Base-by-base conservation (phyloP, 1,140 invertebrate species). In the Drosophila ironensis region DNA sequence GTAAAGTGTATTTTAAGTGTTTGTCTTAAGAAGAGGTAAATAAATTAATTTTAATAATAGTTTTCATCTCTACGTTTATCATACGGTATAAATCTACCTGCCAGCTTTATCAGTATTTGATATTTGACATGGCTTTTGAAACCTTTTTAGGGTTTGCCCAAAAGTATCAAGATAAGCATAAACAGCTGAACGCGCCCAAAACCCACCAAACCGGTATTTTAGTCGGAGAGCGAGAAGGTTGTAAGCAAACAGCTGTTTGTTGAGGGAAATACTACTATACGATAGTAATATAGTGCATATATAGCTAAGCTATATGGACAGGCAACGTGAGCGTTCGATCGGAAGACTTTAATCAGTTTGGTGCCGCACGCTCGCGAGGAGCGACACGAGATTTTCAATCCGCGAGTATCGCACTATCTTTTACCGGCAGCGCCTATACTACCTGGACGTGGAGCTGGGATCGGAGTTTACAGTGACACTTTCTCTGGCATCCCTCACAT, bases 401-500 rank as follows among this genome's bases (percentile, higher is more conserved):
- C 38, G 19, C 25, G 24, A 24, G 27, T 27, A 8, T 11, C 51
- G 20, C 16, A 25, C 22, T 35, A 37, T 6, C 33, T 54, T 37
- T 25, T 25, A 22, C 46, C 53, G 30, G 20, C 30, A n/a, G n/a
- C n/a, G n/a, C n/a, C n/a, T n/a, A n/a, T n/a, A n/a, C n/a, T 24
- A 19, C 44, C 44, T 47, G 22, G 20, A 30, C 47, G 37, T 14
- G 51, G 38, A 51, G 42, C 53, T 51, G 38, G 25, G 20, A 52
- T 44, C 8, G 25, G 30, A 57, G 37, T 42, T 33, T 38, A 30
- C 59, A 70, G 64, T 69, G 66, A 70, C 66, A 70, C 66, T 70
- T 70, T 70, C 64, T 56, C 64, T 30, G 24, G 24, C 64, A 60
- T 48, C n/a, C n/a, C n/a, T n/a, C n/a, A n/a, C n/a, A 27, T 41